These are phyloP conservation scores for Acromyrmex charruanus DNA, from an alignment of 1,140 invertebrate genomes.

Conservation along the genomic window DNA sequence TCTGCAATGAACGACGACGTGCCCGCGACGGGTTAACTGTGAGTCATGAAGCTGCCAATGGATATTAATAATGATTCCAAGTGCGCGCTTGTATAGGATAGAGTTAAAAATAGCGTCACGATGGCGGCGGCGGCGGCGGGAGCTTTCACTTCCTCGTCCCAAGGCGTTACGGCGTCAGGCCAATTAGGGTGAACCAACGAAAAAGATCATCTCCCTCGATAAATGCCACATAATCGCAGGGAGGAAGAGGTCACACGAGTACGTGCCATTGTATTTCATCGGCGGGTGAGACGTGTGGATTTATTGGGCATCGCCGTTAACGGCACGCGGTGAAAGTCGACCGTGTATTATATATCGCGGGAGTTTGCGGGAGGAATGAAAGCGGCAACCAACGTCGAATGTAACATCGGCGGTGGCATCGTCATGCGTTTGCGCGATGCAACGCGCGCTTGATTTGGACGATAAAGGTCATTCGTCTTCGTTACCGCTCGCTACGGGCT, in stretches of 20 bases:
- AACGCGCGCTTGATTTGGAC: slow-evolving; percentile 43
- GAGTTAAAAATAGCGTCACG: slow-evolving; percentile 43
- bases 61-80: slow-evolving; percentile 72
- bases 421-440: slow-evolving; percentile 16
- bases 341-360: slow-evolving; percentile 46
- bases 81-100: slow-evolving; percentile 9
- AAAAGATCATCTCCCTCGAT: slow-evolving; percentile 54
- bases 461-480: slow-evolving; percentile 69
- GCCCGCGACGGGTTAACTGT: slow-evolving; percentile 62
- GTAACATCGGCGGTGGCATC: neutral
- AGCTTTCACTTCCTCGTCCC: slow-evolving; percentile 70
- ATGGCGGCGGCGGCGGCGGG: neutral
- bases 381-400: slow-evolving; percentile 23
- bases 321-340: slow-evolving; percentile 68
- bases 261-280: slow-evolving; percentile 63
- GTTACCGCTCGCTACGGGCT: slow-evolving; percentile 39
- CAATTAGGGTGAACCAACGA: slow-evolving; percentile 65
- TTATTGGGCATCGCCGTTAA: slow-evolving; percentile 61
- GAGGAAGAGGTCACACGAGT: slow-evolving; percentile 55
- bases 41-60: slow-evolving; percentile 75
- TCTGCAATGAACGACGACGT: slow-evolving; percentile 59
- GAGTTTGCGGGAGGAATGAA: slow-evolving; percentile 46
- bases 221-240: slow-evolving; percentile 45
- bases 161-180: slow-evolving; percentile 27
- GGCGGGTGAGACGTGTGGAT: slow-evolving; percentile 63